Percentiles rank a stretch among this genome's conserved stretches.
Evolutionary conservation across 2,797 vertebrate species (phyloP).

Genomic region (Sebastes matsubarae): DNA sequence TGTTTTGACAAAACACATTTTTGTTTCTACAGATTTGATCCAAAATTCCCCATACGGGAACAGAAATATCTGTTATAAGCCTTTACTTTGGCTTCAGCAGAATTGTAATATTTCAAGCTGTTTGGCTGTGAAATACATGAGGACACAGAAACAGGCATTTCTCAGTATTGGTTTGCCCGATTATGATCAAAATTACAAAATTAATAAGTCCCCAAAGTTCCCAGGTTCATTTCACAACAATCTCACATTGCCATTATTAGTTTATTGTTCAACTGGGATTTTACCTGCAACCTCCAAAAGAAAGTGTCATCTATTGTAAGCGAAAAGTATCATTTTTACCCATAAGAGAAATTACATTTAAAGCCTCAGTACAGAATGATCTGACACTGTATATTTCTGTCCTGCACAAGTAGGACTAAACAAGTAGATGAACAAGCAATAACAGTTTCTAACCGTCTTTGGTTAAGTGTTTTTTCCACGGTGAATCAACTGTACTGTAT

Average conservation of each 20-base stretch:
- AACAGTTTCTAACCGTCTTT: background rate
- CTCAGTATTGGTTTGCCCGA: background rate
- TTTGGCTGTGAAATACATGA: constrained; percentile 4
- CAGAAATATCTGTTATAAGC: background rate
- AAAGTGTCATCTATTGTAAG: background rate
- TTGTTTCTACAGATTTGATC: background rate
- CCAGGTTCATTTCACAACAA: background rate
- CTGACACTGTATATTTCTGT: background rate
- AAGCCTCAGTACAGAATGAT: background rate
- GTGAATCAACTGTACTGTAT: background rate
- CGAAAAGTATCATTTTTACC: background rate
- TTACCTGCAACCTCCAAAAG: background rate
- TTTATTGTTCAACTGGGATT: background rate
- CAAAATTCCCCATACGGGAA: constrained; percentile 17
- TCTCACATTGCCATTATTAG: too few relatives aligned
- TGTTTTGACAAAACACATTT: constrained; percentile 15
- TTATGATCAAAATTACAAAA: background rate
- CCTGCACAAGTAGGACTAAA: background rate
- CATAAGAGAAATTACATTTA: background rate
- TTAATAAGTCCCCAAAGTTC: background rate
- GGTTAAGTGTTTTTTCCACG: background rate
- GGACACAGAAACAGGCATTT: background rate
- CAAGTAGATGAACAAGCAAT: background rate
- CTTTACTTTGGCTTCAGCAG: constrained; percentile 2
- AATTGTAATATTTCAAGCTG: background rate